Conservation (phyloP, 2,797 vertebrate species). For the Synanceia verrucosa region DNA sequence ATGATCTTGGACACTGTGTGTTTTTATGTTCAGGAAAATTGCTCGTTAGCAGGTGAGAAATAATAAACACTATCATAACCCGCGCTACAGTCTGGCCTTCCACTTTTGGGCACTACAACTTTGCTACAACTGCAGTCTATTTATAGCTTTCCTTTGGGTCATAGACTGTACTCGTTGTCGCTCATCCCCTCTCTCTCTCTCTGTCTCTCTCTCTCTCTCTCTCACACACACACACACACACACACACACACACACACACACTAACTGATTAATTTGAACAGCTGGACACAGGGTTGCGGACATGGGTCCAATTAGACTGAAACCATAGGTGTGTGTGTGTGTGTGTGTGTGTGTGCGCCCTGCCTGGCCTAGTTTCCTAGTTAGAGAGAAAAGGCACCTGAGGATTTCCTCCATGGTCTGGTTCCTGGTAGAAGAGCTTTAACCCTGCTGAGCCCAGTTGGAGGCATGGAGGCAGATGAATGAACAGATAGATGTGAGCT, state of each 20-base stretch:
- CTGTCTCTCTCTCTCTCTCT: background rate
- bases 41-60: background rate
- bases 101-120: background rate
- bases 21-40: background rate
- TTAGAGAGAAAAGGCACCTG: constrained; percentile 16
- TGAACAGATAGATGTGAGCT: constrained; percentile 5
- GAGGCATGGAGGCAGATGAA: background rate
- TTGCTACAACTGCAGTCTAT: background rate
- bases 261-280: background rate
- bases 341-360: background rate
- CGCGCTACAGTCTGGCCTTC: no score
- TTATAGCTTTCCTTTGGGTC: background rate
- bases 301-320: constrained; percentile 19
- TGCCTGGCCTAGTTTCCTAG: constrained; percentile 10
- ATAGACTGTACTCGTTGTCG: background rate
- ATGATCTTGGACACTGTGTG: background rate
- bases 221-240: background rate
- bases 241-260: background rate
- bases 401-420: constrained; percentile 12
- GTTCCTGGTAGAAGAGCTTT: constrained; percentile 8
- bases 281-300: background rate
- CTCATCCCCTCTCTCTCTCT: background rate
- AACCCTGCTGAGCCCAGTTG: constrained; percentile 20
- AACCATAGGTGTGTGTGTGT: background rate
- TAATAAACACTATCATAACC: no score